Base-by-base conservation (phyloP, 2,113 vertebrate species). In the Collichthys lucidus region DNA sequence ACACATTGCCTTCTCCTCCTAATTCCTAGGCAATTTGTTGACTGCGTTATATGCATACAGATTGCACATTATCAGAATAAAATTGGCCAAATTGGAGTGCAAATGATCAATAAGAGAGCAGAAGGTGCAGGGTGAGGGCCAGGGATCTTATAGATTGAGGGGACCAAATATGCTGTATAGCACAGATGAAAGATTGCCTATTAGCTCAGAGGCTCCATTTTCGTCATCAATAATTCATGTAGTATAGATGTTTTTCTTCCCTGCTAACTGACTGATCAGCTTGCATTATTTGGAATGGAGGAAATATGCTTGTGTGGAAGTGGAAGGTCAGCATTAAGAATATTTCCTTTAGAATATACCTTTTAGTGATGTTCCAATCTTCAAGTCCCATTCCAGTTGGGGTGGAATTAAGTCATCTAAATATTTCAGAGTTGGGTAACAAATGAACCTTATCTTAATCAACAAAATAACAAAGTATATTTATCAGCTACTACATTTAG, bases 201-300 rank as follows among this genome's bases (percentile, higher is more conserved):
- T 79, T 82, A 71, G 73, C 77, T 53, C 71, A 31, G 46, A 62
- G 55, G 73, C 56, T 86, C 55, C 20, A 55, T 78, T 79, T 82
- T 80, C 81, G 78, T 59, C 80, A 89, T 88, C 77, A 86, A 89
- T 91, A 87, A 90, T 89, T 70, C 56, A 88, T 73, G 65, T 16
- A 12, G 61, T 61, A 61, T 44, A 49, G 68, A 69, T 62, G 74
- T 14, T 60, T 76, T 69, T 67, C 12, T 53, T 59, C 14, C 50
- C 55, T 49, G 60, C 60, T 31, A 60, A 74, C 20, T 53, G 19
- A 66, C 49, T 22, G 7, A 40, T 17, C 47, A 26, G 4, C 19
- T 61, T 49, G 56, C 56, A 70, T 52, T 11, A 71, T 68, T 68
- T 47, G 40, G 4, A 24, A 12, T 22, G 2, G 26, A 71, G 35